Evolutionary conservation across 2,888 invertebrate genomes (phyloP).

Genomic region (Anarsia innoxiella): DNA sequence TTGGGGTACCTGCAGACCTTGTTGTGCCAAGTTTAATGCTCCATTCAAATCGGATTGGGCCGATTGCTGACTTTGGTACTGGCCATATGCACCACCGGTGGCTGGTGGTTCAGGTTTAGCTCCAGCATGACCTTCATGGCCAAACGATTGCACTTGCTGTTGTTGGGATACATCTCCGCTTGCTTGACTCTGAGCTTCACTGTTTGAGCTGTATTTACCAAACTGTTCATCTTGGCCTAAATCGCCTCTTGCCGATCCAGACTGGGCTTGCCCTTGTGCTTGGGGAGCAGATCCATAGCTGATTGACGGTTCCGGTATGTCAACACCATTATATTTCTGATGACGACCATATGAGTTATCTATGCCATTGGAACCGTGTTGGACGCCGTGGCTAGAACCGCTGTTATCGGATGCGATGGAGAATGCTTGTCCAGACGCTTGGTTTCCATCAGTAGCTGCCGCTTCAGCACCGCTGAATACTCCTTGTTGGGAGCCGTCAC

Average conservation of each 20-base stretch:
- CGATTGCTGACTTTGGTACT: background rate
- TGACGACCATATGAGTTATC: too few species aligned
- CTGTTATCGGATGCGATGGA: too few species aligned
- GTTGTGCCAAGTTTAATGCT: conserved; percentile 46
- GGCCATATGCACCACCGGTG: background rate
- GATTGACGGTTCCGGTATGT: too few species aligned
- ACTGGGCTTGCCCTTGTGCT: background rate
- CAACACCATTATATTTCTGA: too few species aligned
- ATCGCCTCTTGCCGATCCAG: conserved; percentile 8
- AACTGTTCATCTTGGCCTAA: conserved; percentile 11
- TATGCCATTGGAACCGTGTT: too few species aligned
- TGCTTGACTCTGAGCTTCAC: background rate
- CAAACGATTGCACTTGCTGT: conserved; percentile 1
- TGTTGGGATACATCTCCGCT: background rate
- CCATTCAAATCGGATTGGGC: conserved; percentile 36
- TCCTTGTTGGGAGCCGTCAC: conserved; percentile 34
- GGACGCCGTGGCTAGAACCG: too few species aligned
- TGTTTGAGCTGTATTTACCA: background rate
- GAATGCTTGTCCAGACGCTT: conserved; percentile 35
- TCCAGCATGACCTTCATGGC: background rate
- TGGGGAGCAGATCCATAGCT: background rate
- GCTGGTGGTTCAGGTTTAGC: too few species aligned
- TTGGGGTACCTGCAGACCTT: conserved; percentile 39
- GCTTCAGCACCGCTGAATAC: conserved; percentile 45
- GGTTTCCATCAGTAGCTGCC: conserved; percentile 25